These are phyloP conservation scores for Myripristis murdjan DNA, from an alignment of 2,797 vertebrate species.

Conservation along the genomic window DNA sequence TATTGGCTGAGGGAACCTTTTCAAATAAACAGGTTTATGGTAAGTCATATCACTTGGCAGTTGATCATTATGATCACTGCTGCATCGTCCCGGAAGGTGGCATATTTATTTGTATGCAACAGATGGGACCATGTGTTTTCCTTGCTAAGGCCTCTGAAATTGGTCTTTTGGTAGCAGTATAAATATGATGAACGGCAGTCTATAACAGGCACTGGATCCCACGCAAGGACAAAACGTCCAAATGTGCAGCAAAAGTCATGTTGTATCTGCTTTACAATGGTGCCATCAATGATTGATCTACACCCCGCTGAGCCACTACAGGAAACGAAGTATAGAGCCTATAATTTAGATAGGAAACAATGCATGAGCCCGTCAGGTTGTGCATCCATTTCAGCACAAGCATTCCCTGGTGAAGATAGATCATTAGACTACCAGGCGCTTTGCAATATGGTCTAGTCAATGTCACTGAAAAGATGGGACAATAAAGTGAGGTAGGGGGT, in stretches of 20 bases:
- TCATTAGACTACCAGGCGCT: conserved; percentile 89
- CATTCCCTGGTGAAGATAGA: conserved; percentile 91
- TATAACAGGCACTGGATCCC: conserved; percentile 91
- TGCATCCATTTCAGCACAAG: conserved; percentile 89
- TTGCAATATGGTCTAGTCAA: conserved; percentile 88
- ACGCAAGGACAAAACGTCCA: conserved; percentile 92
- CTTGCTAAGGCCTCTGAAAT: conserved; percentile 96
- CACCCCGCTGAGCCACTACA: conserved; percentile 90
- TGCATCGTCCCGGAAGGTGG: conserved; percentile 94
- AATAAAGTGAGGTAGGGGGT: conserved; percentile 81
- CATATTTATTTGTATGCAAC: conserved; percentile 99
- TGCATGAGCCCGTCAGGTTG: conserved; percentile 81
- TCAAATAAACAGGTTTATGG: conserved; percentile 90
- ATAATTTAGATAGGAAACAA: conserved; percentile 91
- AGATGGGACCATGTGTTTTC: conserved; percentile 98
- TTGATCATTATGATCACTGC: conserved; percentile 99
- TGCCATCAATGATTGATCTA: conserved; percentile 95
- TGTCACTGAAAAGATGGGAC: conserved; percentile 85
- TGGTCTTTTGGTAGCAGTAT: conserved; percentile 99
- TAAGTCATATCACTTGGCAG: conserved; percentile 96
- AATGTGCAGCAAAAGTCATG: conserved; percentile 90
- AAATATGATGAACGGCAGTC: conserved; percentile 96
- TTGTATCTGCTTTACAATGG: conserved; percentile 80
- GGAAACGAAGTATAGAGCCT: conserved; percentile 87
- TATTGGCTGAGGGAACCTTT: conserved; percentile 78